Evolutionary conservation across 2,113 vertebrate species (phyloP).

Genomic region (Perca flavescens): DNA sequence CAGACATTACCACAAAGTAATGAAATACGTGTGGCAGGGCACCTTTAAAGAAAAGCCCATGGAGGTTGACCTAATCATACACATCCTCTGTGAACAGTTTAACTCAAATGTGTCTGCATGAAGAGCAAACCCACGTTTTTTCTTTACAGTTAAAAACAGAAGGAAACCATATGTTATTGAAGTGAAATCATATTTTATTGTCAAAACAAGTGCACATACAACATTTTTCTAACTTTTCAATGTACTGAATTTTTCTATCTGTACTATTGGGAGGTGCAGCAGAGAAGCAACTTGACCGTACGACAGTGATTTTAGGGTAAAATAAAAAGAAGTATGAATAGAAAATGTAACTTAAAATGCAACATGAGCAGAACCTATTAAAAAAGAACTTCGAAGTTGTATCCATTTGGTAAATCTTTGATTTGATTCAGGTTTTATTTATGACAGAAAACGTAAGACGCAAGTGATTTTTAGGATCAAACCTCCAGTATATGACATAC

Average conservation of each 20-base stretch:
- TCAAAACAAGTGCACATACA: not conserved
- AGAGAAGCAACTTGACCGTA: not conserved
- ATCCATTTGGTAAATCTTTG: not conserved
- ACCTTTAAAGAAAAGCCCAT: too few relatives aligned
- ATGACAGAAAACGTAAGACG: not conserved
- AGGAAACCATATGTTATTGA: not conserved
- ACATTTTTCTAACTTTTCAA: not conserved
- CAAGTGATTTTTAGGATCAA: not conserved
- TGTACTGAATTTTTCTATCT: too few relatives aligned
- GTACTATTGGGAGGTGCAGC: not conserved
- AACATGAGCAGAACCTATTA: too few relatives aligned
- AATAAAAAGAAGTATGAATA: too few relatives aligned
- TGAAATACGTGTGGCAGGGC: too few relatives aligned
- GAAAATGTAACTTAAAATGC: too few relatives aligned
- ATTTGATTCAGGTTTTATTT: not conserved
- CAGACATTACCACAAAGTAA: too few relatives aligned
- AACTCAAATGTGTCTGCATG: not conserved
- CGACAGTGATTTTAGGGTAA: not conserved
- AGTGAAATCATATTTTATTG: constrained; percentile 17
- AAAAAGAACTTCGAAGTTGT: not conserved
- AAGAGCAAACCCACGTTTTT: not conserved
- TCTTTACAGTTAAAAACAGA: not conserved
- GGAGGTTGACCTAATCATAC: too few relatives aligned
- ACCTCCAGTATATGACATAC: not conserved
- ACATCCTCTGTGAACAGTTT: too few relatives aligned